Conservation (phyloP, 2,113 vertebrate species). For the Fulica atra region DNA sequence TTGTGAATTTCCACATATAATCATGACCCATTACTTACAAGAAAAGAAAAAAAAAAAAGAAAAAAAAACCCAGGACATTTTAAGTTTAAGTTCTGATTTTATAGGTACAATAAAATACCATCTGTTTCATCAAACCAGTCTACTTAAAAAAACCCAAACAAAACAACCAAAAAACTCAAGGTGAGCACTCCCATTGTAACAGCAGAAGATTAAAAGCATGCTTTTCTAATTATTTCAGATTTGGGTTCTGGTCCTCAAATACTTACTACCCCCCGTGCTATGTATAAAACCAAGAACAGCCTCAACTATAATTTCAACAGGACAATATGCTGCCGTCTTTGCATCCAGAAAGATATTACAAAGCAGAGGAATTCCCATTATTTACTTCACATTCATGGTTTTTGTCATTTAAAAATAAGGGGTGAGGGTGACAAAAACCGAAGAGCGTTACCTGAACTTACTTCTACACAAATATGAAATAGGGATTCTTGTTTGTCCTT, state of each 20-base stretch:
- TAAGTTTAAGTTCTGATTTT: neutral
- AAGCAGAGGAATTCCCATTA: neutral
- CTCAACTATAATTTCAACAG: neutral
- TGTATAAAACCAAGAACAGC: neutral
- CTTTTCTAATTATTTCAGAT: neutral
- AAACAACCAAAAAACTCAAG: neutral
- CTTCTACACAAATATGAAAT: neutral
- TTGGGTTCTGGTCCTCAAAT: neutral
- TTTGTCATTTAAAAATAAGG: neutral
- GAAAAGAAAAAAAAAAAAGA: too few relatives aligned
- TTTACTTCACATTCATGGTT: neutral
- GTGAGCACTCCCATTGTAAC: neutral
- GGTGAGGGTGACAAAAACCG: neutral
- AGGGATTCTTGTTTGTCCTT: neutral
- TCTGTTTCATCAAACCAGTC: neutral
- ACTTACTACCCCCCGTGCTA: neutral
- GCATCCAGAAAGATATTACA: neutral
- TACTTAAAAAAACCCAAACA: neutral
- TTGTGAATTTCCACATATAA: neutral
- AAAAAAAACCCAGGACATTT: neutral
- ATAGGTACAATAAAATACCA: neutral
- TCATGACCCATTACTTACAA: neutral
- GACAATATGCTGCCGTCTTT: neutral
- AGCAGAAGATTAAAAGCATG: neutral
- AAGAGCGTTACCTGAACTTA: neutral